Evolutionary conservation across 2,113 vertebrate species (phyloP), one percentile per base, ranked within the genome.

Genomic region (Aspiorhynchus laticeps): DNA sequence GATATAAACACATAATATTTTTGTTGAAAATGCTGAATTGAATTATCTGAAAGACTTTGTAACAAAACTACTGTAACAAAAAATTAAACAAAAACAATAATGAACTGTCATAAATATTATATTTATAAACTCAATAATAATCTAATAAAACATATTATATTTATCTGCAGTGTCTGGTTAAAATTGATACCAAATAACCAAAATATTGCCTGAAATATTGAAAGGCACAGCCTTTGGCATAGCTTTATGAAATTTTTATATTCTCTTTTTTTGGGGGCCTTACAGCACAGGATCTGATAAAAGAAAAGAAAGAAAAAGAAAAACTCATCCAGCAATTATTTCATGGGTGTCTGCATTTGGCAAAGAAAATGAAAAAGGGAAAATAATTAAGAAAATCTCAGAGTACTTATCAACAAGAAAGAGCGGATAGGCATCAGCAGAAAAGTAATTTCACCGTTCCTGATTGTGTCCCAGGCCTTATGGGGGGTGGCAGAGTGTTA

Each of bases 401-500:
- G 77, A 83, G 73, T 83, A 87, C 85, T 83, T 77, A 85, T 80
- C 74, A 43, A 51, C 67, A 83, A 88, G 86, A 91, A 90, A 85
- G 85, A 88, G 85, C 38, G 87, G 89, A 90, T 89, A 89, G 85
- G 90, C 86, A 90, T 91, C 91, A 88, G 86, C 86, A 67, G 90
- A 92, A 90, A 91, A 89, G 86, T 89, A 77, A 91, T 90, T 89
- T 91, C 91, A 86, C 89, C 91, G 84, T 89, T 78, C 41, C 91
- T 90, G 83, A 86, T 79, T 85, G 84, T 36, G 81, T 76, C 17
- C 77, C 31, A 26, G 73, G 86, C 88, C 91, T 15, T 85, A 88
- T 36, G 88, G 91, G 88, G 28, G 89, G 89, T 85, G 90, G 89
- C 77, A 21, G 90, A 82, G 90, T 90, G 88, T 91, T 92, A 93